Percentiles rank a stretch among this genome's conserved stretches.
Conservation (phyloP, 2,797 vertebrate species). For the Rhinophrynus dorsalis region DNA sequence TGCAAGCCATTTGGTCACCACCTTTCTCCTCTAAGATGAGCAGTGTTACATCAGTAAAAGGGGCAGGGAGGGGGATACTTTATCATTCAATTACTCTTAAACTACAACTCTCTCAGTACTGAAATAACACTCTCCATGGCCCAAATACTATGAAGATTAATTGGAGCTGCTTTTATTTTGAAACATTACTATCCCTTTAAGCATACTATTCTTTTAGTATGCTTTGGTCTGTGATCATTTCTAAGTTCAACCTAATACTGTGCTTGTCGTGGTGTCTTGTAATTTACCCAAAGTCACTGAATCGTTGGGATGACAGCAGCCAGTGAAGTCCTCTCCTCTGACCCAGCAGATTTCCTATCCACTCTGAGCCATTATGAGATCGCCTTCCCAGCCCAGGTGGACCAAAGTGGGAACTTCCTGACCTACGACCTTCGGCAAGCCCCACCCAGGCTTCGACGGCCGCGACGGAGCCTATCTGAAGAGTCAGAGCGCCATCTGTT, state of each 20-base stretch:
- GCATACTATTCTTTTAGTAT: neutral
- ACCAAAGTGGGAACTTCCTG: constrained; percentile 81
- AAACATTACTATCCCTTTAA: neutral
- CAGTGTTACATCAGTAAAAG: no score
- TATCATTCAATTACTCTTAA: no score
- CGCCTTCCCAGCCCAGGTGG: constrained; percentile 87
- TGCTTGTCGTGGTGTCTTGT: constrained; percentile 44
- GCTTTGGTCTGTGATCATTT: constrained; percentile 5
- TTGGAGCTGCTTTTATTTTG: no score
- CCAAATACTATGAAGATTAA: no score
- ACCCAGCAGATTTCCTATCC: constrained; percentile 89
- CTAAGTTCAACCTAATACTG: constrained; percentile 6
- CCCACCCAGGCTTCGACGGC: constrained; percentile 60
- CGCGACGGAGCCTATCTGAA: constrained; percentile 71
- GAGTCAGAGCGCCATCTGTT: constrained; percentile 81
- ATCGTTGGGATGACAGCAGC: constrained; percentile 42
- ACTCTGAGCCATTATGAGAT: constrained; percentile 93
- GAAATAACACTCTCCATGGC: no score
- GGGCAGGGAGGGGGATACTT: no score
- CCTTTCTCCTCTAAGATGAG: no score
- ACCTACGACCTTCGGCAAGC: constrained; percentile 65
- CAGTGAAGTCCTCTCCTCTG: constrained; percentile 47
- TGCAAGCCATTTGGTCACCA: no score
- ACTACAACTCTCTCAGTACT: no score
- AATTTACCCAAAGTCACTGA: constrained; percentile 45